These are phyloP conservation scores for Trisateles emortualis DNA, from an alignment of 2,888 invertebrate genomes.

Conservation along the genomic window DNA sequence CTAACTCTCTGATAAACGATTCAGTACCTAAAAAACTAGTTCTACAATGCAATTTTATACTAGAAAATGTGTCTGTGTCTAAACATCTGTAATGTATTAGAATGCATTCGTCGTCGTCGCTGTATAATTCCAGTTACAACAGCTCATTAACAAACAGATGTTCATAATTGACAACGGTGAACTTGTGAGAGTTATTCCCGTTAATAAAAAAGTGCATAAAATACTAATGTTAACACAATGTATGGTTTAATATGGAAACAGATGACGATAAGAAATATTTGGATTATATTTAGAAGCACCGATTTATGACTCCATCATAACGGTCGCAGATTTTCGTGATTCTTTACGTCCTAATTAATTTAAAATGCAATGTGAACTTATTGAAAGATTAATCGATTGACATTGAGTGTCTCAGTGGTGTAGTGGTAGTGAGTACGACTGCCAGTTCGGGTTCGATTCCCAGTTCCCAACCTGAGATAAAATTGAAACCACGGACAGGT, in stretches of 20 bases:
- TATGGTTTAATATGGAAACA: background rate
- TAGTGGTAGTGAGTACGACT: no score
- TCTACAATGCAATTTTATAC: background rate
- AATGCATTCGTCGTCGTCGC: constrained; percentile 6
- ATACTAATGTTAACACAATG: background rate
- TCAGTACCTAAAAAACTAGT: background rate
- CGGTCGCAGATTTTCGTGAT: no score
- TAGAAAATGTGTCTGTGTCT: background rate
- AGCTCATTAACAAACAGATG: constrained; percentile 26
- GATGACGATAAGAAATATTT: background rate
- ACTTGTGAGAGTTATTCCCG: constrained; percentile 19
- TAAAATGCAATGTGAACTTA: no score
- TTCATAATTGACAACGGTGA: constrained; percentile 25
- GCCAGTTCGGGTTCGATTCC: no score
- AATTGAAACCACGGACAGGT: no score
- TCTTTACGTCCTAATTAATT: no score
- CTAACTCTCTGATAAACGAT: no score
- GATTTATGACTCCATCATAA: no score
- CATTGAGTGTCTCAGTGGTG: no score
- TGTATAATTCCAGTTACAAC: constrained; percentile 12
- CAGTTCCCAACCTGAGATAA: no score
- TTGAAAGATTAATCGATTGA: no score
- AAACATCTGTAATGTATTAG: constrained; percentile 8
- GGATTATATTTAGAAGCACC: no score
- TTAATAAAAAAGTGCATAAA: background rate